Conservation (phyloP, 2,797 vertebrate genomes). For the Hippocampus kuda region DNA sequence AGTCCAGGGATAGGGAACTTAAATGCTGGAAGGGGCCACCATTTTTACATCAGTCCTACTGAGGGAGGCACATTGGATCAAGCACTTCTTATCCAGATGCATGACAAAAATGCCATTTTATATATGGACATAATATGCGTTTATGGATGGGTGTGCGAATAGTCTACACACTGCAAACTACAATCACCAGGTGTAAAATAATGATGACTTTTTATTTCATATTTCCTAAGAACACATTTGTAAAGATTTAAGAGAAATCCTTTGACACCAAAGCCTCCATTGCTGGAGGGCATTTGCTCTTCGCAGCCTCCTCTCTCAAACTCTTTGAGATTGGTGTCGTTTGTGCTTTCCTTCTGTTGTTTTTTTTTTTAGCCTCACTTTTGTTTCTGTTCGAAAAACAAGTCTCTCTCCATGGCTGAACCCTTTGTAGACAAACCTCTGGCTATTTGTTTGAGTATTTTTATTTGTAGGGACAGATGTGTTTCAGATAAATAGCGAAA, state of each 20-base stretch:
- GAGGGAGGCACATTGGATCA: too few species aligned
- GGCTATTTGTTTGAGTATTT: conserved; percentile 10
- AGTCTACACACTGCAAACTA: background rate
- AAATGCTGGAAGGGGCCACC: too few species aligned
- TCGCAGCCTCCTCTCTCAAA: conserved; percentile 22
- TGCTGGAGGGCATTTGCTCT: conserved; percentile 10
- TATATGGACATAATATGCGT: too few species aligned
- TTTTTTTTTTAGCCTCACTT: conserved; percentile 13
- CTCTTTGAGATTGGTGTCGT: conserved; percentile 20
- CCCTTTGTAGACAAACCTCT: conserved; percentile 8
- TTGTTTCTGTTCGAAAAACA: conserved; percentile 20
- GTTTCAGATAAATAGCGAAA: conserved; percentile 16
- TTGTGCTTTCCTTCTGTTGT: conserved; percentile 4
- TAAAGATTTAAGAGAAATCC: conserved; percentile 9
- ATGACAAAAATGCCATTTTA: too few species aligned
- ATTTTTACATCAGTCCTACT: too few species aligned
- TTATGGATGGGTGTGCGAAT: too few species aligned
- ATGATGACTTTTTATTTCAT: background rate
- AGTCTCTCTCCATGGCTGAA: conserved; percentile 11
- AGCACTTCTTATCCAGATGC: too few species aligned
- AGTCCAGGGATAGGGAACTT: too few species aligned
- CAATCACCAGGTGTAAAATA: background rate
- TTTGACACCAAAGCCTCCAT: conserved; percentile 10
- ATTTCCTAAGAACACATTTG: background rate
- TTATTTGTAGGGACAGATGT: background rate